These are phyloP conservation scores for Seladonia tumulorum DNA, from an alignment of 2,888 invertebrate genomes.

Conservation along the genomic window DNA sequence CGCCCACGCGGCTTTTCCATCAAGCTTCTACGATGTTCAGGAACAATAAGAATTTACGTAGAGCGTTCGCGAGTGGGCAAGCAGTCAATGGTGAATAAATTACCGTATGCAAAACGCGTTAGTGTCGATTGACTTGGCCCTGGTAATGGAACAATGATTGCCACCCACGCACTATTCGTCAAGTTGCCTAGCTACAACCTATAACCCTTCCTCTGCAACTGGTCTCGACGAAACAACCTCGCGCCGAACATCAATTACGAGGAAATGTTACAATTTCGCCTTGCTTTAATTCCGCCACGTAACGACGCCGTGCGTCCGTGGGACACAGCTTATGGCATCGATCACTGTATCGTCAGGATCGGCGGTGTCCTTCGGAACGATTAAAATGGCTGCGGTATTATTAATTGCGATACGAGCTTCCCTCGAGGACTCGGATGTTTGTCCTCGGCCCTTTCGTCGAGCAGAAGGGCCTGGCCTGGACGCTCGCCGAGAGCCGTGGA, in stretches of 20 bases:
- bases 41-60: neutral
- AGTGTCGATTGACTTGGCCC: slow-evolving; percentile 10
- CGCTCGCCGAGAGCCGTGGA: neutral
- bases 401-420: neutral
- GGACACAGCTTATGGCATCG: too few relatives aligned
- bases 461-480: neutral
- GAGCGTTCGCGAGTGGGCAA: too few relatives aligned
- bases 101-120: slow-evolving; percentile 18
- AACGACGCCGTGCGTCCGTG: neutral
- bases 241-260: neutral
- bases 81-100: neutral
- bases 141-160: slow-evolving; percentile 10
- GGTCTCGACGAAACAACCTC: neutral
- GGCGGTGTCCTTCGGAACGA: neutral
- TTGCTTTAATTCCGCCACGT: neutral
- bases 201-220: neutral
- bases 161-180: neutral
- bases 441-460: neutral
- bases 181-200: neutral
- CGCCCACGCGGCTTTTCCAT: neutral
- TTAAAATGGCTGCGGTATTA: neutral
- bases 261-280: neutral
- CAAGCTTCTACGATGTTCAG: neutral
- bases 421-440: neutral
- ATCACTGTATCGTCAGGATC: neutral